Conservation (phyloP, 2,113 vertebrate genomes). For the Salvelinus namaycush region DNA sequence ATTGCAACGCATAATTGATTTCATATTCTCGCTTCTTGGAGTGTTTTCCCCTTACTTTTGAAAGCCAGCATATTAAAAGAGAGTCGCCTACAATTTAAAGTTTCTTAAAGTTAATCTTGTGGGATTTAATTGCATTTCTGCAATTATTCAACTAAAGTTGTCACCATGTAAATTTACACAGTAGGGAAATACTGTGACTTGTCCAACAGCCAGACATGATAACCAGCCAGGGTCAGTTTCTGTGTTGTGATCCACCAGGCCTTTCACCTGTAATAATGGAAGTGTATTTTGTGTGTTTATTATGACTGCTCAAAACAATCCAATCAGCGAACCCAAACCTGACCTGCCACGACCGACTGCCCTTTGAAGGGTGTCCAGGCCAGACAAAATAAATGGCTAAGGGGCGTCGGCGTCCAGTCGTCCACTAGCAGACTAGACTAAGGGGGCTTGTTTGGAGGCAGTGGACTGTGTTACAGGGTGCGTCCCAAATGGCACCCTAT, state of each 20-base stretch:
- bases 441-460: conserved; percentile 30
- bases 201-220: conserved; percentile 9
- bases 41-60: neutral
- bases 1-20: conserved; percentile 39
- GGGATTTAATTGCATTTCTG: conserved; percentile 1
- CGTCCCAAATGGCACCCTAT: no score
- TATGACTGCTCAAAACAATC: conserved; percentile 1
- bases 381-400: conserved; percentile 31
- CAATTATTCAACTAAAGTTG: conserved; percentile 4
- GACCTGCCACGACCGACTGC: conserved; percentile 20
- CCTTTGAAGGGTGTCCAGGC: conserved; percentile 33
- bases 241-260: neutral
- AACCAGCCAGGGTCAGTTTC: conserved; percentile 1
- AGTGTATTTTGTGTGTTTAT: conserved; percentile 6
- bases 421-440: conserved; percentile 3
- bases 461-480: conserved; percentile 34
- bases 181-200: neutral
- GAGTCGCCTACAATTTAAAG: neutral
- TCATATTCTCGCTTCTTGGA: neutral
- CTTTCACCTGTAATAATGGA: neutral
- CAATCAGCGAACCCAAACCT: conserved; percentile 16
- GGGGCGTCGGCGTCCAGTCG: neutral
- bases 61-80: conserved; percentile 5
- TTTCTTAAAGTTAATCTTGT: neutral
- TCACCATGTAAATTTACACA: neutral